phyloP scores from a whole-genome alignment of 2,888 invertebrate species.

The Choristoneura rosaceana region DNA sequence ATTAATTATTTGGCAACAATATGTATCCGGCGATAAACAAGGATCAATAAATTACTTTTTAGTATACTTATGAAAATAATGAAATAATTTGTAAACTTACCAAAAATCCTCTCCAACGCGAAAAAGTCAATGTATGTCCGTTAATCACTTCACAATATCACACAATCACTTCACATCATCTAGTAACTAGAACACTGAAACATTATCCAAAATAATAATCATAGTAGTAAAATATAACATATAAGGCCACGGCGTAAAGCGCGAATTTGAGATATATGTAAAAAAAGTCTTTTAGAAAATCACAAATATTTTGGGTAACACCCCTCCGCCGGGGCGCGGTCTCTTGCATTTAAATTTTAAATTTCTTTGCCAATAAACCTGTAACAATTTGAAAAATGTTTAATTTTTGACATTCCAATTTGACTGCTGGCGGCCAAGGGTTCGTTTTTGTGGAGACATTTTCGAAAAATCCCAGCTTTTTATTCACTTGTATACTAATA shows the following conservation, averaged over 20 bases:
- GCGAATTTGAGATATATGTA: constrained; percentile 75
- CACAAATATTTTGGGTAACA: constrained; percentile 53
- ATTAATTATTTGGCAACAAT: too few species aligned
- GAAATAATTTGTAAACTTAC: constrained; percentile 41
- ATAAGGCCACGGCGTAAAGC: constrained; percentile 71
- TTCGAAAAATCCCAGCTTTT: not conserved
- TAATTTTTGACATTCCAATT: constrained; percentile 24
- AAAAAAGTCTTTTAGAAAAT: constrained; percentile 69
- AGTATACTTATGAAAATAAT: too few species aligned
- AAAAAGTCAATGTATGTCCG: constrained; percentile 35
- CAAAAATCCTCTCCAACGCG: constrained; percentile 40
- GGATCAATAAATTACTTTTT: too few species aligned
- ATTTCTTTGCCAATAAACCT: constrained; percentile 51
- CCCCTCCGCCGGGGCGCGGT: constrained; percentile 50
- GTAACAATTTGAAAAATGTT: constrained; percentile 48
- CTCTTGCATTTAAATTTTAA: constrained; percentile 59
- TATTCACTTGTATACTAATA: too few species aligned
- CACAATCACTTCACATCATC: constrained; percentile 64
- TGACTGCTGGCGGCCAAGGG: not conserved
- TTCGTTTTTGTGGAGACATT: not conserved
- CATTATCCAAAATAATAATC: constrained; percentile 73
- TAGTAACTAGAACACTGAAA: constrained; percentile 52
- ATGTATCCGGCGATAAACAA: too few species aligned
- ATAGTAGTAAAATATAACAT: constrained; percentile 73
- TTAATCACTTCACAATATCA: constrained; percentile 34